Evolutionary conservation across 1,140 invertebrate species (phyloP).

Genomic region (Tribolium madens): DNA sequence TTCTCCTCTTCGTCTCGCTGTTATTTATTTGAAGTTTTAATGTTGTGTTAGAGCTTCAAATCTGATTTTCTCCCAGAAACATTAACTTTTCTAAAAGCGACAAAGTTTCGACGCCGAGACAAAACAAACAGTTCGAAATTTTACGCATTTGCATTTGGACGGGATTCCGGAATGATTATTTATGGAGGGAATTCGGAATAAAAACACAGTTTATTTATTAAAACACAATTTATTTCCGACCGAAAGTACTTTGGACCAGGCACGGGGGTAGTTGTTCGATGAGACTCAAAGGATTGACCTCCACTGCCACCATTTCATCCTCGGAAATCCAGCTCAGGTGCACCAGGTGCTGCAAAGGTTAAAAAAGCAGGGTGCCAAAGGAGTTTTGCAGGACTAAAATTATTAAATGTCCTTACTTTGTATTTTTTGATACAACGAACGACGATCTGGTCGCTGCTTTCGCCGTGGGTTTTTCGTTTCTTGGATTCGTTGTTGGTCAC

Average conservation of each 20-base stretch:
- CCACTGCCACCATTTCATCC: slow-evolving; percentile 76
- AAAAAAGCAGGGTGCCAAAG: slow-evolving; percentile 9
- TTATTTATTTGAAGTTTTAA: slow-evolving; percentile 38
- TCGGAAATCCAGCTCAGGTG: slow-evolving; percentile 71
- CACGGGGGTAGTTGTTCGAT: slow-evolving; percentile 73
- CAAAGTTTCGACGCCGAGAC: not conserved
- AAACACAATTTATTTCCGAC: slow-evolving; percentile 63
- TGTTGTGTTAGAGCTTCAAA: slow-evolving; percentile 34
- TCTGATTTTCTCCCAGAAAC: slow-evolving; percentile 21
- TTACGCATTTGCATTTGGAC: not conserved
- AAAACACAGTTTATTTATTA: not conserved
- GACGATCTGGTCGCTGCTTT: not conserved
- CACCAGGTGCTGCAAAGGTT: slow-evolving; percentile 74
- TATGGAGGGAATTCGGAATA: slow-evolving; percentile 3
- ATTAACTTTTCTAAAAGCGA: slow-evolving; percentile 29
- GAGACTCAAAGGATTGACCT: slow-evolving; percentile 74
- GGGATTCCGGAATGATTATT: not conserved
- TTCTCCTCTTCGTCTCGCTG: not conserved
- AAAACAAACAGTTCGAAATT: not conserved
- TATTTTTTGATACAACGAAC: slow-evolving; percentile 45
- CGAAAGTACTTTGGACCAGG: slow-evolving; percentile 74
- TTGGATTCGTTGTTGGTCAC: not conserved
- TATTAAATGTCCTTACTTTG: slow-evolving; percentile 40
- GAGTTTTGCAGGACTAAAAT: not conserved
- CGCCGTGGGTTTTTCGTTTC: not conserved